Conservation (phyloP, 2,797 vertebrate species). For the Peromyscus aztecus region DNA sequence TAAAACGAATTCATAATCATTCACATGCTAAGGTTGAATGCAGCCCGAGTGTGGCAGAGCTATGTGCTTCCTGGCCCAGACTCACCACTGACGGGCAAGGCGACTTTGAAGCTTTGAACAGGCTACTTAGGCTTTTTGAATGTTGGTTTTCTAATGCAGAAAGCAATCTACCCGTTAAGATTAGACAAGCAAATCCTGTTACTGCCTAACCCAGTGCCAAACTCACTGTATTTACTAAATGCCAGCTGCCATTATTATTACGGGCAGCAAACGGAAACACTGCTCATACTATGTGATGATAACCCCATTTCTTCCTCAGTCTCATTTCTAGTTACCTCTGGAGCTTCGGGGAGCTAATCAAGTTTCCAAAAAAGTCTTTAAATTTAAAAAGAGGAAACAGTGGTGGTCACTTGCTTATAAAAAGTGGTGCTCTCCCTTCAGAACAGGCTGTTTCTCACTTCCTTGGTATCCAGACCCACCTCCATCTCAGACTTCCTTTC, state of each 20-base stretch:
- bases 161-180: neutral
- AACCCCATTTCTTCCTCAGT: neutral
- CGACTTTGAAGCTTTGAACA: neutral
- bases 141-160: neutral
- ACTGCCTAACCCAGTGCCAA: neutral
- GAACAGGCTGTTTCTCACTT: constrained; percentile 67
- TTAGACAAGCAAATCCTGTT: neutral
- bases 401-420: constrained; percentile 66
- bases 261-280: neutral
- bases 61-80: neutral
- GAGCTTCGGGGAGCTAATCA: constrained; percentile 36
- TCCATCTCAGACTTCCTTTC: constrained; percentile 67
- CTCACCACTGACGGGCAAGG: neutral
- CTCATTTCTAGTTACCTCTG: constrained; percentile 43
- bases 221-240: neutral
- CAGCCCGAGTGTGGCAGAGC: neutral
- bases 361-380: constrained; percentile 36
- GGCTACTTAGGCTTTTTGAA: neutral
- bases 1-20: neutral
- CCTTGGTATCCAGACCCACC: neutral
- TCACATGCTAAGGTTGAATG: neutral
- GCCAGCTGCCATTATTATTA: neutral
- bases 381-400: constrained; percentile 69
- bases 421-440: constrained; percentile 56
- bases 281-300: neutral